Evolutionary conservation across 64 coral and sea anemone species (phyloP).

Genomic region (Stichodactyla mertensii): DNA sequence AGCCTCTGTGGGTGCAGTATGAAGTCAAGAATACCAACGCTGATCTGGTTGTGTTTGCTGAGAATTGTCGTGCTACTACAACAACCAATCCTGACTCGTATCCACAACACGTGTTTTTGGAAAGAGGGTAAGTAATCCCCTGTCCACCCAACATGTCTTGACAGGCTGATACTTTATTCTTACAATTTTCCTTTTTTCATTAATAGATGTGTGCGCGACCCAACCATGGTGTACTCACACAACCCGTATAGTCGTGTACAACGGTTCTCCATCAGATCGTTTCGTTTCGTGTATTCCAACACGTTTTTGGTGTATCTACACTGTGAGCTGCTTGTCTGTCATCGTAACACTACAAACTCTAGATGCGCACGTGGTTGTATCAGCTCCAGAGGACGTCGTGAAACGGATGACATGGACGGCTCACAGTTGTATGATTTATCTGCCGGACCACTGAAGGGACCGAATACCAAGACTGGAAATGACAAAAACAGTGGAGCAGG

Average conservation of each 20-base stretch:
- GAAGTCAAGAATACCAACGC: slow-evolving; percentile 31
- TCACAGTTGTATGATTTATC: not conserved
- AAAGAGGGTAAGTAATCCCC: slow-evolving; percentile 36
- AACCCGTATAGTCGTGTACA: not conserved
- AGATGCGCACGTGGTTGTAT: slow-evolving; percentile 31
- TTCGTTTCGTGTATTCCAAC: not conserved
- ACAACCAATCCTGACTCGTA: slow-evolving; percentile 35
- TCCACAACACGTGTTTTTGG: slow-evolving; percentile 61
- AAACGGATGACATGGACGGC: not conserved
- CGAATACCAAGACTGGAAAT: not conserved
- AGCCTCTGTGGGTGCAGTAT: slow-evolving; percentile 53
- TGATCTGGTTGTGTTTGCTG: slow-evolving; percentile 55
- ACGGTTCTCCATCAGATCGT: slow-evolving; percentile 46
- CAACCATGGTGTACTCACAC: not conserved
- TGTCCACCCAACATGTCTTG: too few species aligned
- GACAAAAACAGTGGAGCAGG: not conserved
- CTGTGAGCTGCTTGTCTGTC: slow-evolving; percentile 48
- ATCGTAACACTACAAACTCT: slow-evolving; percentile 44
- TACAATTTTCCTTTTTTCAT: too few species aligned
- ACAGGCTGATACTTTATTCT: not conserved
- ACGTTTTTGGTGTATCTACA: not conserved
- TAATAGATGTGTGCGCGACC: slow-evolving; percentile 9
- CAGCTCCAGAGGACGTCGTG: slow-evolving; percentile 13
- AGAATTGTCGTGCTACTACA: slow-evolving; percentile 56
- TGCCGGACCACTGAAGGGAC: not conserved